Evolutionary conservation across 1,140 invertebrate genomes (phyloP).

Genomic region (Eubasilissa regina): DNA sequence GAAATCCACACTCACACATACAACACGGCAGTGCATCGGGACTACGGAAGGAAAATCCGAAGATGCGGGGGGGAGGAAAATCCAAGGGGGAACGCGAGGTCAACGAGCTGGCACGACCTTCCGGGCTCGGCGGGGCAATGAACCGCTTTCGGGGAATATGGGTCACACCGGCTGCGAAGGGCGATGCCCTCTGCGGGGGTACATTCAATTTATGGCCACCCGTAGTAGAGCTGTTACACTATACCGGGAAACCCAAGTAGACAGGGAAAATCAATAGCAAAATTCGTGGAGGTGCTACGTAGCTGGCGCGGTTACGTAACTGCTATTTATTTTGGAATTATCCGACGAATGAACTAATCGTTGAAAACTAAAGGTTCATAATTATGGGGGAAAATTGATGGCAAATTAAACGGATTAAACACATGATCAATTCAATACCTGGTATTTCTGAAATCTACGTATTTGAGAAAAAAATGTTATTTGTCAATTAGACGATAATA

Average conservation of each 20-base stretch:
- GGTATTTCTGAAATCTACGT: no score
- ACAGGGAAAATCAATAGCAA: slow-evolving; percentile 28
- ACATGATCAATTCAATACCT: no score
- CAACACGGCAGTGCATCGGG: neutral
- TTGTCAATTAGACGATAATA: no score
- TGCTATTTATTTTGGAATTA: no score
- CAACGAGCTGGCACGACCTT: slow-evolving; percentile 41
- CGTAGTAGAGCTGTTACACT: neutral
- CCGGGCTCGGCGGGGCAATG: slow-evolving; percentile 16
- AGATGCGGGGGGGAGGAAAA: neutral
- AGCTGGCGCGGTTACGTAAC: no score
- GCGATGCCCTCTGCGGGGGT: neutral
- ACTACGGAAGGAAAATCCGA: slow-evolving; percentile 1
- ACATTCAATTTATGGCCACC: slow-evolving; percentile 1
- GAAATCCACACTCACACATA: slow-evolving; percentile 5
- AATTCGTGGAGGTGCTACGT: neutral
- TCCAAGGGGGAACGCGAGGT: slow-evolving; percentile 12
- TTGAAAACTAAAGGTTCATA: no score
- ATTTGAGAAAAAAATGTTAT: no score
- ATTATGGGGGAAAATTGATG: no score
- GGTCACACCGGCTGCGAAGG: slow-evolving; percentile 45
- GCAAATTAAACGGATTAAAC: no score
- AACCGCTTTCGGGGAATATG: slow-evolving; percentile 30
- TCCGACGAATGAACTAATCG: no score
- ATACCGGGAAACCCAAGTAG: slow-evolving; percentile 1